Evolutionary conservation across 2,797 vertebrate species (phyloP).

Genomic region (Brachyalestes nurse): DNA sequence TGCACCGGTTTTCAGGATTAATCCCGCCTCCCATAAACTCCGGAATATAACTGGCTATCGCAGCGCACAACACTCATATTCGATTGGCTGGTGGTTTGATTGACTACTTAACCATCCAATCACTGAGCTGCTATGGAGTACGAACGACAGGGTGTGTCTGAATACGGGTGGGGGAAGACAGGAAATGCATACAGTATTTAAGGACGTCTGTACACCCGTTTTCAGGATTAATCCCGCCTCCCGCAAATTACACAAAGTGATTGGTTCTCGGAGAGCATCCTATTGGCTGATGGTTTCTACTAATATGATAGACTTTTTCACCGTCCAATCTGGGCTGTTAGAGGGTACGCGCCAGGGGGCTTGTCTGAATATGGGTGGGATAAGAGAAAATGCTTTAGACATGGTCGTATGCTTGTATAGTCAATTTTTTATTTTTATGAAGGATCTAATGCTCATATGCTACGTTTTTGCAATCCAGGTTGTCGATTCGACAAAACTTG

Average conservation of each 20-base stretch:
- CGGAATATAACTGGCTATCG: background rate
- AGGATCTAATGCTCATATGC: background rate
- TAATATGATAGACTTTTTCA: too few species aligned
- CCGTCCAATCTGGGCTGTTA: too few species aligned
- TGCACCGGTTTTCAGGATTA: conserved; percentile 8
- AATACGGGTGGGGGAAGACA: background rate
- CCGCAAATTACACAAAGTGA: too few species aligned
- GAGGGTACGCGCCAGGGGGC: too few species aligned
- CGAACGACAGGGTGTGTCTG: background rate
- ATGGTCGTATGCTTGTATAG: too few species aligned
- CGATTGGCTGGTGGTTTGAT: background rate
- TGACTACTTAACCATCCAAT: background rate
- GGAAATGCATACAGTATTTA: too few species aligned
- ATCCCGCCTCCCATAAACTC: background rate
- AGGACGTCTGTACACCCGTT: too few species aligned
- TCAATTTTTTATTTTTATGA: background rate
- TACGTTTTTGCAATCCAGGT: background rate
- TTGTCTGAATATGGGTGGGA: too few species aligned
- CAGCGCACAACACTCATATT: background rate
- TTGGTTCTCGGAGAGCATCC: too few species aligned
- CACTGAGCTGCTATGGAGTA: background rate
- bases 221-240: too few species aligned
- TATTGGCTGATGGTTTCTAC: too few species aligned
- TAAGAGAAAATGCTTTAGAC: too few species aligned
- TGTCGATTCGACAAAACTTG: background rate